Conservation (phyloP, 2,888 invertebrate species). For the Trissolcus brochymenae region DNA sequence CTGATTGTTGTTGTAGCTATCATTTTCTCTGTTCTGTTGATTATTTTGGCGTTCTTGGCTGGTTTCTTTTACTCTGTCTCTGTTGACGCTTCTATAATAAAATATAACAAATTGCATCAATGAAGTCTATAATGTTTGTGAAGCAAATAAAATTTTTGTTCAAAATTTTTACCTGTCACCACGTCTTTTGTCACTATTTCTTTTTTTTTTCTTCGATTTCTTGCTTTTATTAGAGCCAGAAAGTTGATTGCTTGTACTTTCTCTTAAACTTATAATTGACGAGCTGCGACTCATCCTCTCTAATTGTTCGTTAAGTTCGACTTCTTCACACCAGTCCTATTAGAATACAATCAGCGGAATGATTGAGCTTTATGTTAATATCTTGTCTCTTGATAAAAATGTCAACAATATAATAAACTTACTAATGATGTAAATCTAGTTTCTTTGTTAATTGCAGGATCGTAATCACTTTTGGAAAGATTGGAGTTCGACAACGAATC, state of each 20-base stretch:
- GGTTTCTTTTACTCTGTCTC: constrained; percentile 68
- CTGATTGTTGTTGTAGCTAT: constrained; percentile 69
- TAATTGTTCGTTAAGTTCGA: constrained; percentile 78
- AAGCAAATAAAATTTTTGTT: constrained; percentile 12
- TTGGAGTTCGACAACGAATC: constrained; percentile 61
- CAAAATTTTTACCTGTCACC: constrained; percentile 62
- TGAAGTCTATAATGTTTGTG: too few species aligned
- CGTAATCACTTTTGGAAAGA: constrained; percentile 65
- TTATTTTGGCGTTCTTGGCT: constrained; percentile 74
- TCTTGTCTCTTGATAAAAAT: neutral
- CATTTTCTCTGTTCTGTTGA: constrained; percentile 73
- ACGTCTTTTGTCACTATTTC: constrained; percentile 62
- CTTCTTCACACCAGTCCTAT: constrained; percentile 81
- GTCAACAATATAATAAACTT: constrained; percentile 17
- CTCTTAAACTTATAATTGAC: constrained; percentile 77
- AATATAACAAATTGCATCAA: too few species aligned
- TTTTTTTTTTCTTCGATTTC: constrained; percentile 77
- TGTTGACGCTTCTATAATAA: constrained; percentile 65
- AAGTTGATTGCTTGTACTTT: constrained; percentile 64
- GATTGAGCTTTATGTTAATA: constrained; percentile 11
- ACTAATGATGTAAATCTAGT: constrained; percentile 55
- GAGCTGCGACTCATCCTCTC: constrained; percentile 79
- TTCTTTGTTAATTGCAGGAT: constrained; percentile 58
- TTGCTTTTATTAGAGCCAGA: constrained; percentile 75
- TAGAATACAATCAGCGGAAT: neutral